phyloP scores from a whole-genome alignment of 2,113 vertebrate genomes.

The Larimichthys crocea region DNA sequence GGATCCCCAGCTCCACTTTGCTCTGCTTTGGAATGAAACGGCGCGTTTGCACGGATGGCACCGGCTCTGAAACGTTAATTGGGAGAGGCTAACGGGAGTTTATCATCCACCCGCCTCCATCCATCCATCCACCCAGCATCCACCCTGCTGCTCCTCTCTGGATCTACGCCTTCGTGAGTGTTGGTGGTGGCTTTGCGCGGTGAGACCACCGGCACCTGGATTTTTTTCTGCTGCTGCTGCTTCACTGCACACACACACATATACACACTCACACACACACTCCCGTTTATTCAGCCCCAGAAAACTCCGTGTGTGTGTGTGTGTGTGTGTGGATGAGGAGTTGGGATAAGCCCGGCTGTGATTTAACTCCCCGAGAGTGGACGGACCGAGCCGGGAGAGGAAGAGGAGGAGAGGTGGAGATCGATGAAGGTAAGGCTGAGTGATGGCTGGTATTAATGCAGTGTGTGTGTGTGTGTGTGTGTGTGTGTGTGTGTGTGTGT shows the following conservation, averaged over 20 bases:
- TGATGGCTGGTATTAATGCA: conserved; percentile 48
- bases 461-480: conserved; percentile 14
- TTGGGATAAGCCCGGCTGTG: conserved; percentile 3
- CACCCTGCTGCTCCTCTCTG: background rate
- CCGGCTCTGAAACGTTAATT: background rate
- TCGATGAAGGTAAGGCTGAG: conserved; percentile 68
- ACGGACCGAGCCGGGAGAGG: background rate
- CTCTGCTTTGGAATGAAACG: background rate
- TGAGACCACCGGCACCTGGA: conserved; percentile 55
- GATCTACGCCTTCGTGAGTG: conserved; percentile 22
- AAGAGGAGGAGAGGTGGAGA: conserved; percentile 33
- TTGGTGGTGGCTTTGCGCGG: conserved; percentile 1
- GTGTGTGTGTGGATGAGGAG: background rate
- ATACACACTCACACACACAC: conserved; percentile 17
- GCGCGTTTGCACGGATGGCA: background rate
- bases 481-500: conserved; percentile 5
- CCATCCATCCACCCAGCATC: conserved; percentile 9
- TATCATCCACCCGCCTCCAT: background rate
- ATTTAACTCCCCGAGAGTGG: conserved; percentile 30
- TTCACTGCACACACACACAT: conserved; percentile 15
- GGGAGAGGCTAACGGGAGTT: conserved; percentile 22
- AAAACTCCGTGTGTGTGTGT: conserved; percentile 5
- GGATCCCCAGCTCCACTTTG: conserved; percentile 13
- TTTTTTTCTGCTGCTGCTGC: conserved; percentile 7
- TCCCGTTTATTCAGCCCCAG: conserved; percentile 8